Conservation (phyloP, 2,888 invertebrate species). For the Pollenia griseotomentosa region DNA sequence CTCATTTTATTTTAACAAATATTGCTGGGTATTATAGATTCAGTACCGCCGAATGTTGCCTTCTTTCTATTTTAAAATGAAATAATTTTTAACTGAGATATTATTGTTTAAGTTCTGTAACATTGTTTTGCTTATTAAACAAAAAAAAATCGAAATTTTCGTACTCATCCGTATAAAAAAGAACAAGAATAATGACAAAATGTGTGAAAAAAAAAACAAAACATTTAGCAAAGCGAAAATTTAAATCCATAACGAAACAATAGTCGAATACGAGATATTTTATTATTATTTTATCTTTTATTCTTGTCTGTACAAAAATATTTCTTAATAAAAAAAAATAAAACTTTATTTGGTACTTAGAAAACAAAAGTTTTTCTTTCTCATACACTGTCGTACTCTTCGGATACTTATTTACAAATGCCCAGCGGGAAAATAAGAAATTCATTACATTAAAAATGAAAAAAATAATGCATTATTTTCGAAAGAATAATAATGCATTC, state of each 20-base stretch:
- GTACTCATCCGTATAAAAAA: background rate
- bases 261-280: background rate
- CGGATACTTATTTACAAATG: background rate
- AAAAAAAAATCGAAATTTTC: background rate
- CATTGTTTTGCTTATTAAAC: conserved; percentile 50
- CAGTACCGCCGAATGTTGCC: too few species aligned
- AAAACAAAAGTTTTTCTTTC: conserved; percentile 33
- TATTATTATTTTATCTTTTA: too few species aligned
- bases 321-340: background rate
- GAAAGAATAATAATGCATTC: too few species aligned
- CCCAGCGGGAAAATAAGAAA: too few species aligned
- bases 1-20: too few species aligned
- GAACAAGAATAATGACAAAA: conserved; percentile 1
- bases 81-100: conserved; percentile 5
- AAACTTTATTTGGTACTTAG: conserved; percentile 15
- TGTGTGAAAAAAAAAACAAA: background rate
- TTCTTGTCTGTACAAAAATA: too few species aligned
- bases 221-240: conserved; percentile 15
- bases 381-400: conserved; percentile 17
- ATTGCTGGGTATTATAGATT: too few species aligned
- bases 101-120: conserved; percentile 10
- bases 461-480: too few species aligned
- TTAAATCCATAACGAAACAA: conserved; percentile 17
- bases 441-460: too few species aligned
- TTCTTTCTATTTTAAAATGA: background rate